Conservation (phyloP, 2,888 invertebrate genomes). For the Leucoma salicis region DNA sequence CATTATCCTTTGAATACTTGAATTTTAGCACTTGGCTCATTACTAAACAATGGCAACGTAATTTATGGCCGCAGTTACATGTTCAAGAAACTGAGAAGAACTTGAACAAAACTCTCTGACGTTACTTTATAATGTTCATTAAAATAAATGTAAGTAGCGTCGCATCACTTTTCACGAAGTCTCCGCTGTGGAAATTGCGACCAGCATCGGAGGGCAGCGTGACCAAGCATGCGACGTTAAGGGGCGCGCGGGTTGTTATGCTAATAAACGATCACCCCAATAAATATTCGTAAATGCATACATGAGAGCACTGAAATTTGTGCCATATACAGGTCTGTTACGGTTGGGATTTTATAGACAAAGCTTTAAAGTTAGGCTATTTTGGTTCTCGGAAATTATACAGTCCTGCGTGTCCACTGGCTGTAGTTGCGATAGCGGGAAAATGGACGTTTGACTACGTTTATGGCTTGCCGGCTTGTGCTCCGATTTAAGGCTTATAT, state of each 20-base stretch:
- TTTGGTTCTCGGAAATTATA: conserved; percentile 22
- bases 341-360: conserved; percentile 9
- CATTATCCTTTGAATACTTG: too few relatives aligned
- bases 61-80: too few relatives aligned
- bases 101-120: conserved; percentile 12
- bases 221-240: conserved; percentile 81
- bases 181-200: conserved; percentile 73
- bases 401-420: conserved; percentile 68
- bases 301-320: conserved; percentile 14
- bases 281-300: conserved; percentile 25
- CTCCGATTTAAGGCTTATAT: conserved; percentile 68
- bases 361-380: conserved; percentile 24
- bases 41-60: too few relatives aligned
- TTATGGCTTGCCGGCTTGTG: conserved; percentile 72
- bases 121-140: conserved; percentile 37
- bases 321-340: conserved; percentile 13
- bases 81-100: too few relatives aligned
- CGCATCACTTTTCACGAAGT: conserved; percentile 65
- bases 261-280: conserved; percentile 56
- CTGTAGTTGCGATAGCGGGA: conserved; percentile 73
- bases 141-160: conserved; percentile 46
- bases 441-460: conserved; percentile 81
- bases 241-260: conserved; percentile 78
- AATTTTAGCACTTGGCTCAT: too few relatives aligned
- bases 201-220: conserved; percentile 74